Evolutionary conservation across 1,140 invertebrate genomes (phyloP), one percentile per base, ranked within the genome.

Genomic region (Zaprionus nigranus): DNA sequence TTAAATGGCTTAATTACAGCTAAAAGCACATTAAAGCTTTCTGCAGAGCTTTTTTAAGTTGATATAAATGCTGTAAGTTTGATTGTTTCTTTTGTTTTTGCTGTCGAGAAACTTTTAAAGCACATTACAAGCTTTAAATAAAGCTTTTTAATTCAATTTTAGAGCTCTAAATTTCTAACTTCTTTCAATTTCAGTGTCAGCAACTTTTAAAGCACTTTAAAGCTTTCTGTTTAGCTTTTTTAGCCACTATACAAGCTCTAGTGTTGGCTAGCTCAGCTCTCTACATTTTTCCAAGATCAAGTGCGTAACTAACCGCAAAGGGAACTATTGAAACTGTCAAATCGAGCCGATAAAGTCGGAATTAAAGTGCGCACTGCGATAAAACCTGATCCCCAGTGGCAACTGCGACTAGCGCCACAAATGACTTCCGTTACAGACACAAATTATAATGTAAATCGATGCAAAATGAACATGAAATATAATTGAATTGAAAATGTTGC

Each of bases 401-500:
- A 38, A 61, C 28, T 40, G 9, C 40, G n/a, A 38, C 51, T 59
- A 38, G 71, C 40, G 62, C 71, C 78, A 90, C 85, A 90, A 88
- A 90, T 88, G 84, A 88, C 85, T 88, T 88, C 84, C 84, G 85
- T 80, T 68, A 70, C 78, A 81, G 81, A 88, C 85, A 90, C 84
- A 90, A 88, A 88, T 88, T 88, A 88, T 90, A 88, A 88, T 88
- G 84, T 88, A 88, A 88, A 88, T 88, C 81, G 84, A 88, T 88
- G 84, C 85, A 88, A 88, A 81, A 90, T 88, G 84, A 88, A 88
- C 84, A 88, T 88, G 81, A 88, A 88, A 88, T 90, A 88, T 88
- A 88, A 88, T 88, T 88, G 84, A 88, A 88, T 88, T 88, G 84
- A 88, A 90, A 88, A 84, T 88, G 78, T 84, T 84, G 78, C 84